Conservation (phyloP, 2,113 vertebrate species). For the Laticauda colubrina region DNA sequence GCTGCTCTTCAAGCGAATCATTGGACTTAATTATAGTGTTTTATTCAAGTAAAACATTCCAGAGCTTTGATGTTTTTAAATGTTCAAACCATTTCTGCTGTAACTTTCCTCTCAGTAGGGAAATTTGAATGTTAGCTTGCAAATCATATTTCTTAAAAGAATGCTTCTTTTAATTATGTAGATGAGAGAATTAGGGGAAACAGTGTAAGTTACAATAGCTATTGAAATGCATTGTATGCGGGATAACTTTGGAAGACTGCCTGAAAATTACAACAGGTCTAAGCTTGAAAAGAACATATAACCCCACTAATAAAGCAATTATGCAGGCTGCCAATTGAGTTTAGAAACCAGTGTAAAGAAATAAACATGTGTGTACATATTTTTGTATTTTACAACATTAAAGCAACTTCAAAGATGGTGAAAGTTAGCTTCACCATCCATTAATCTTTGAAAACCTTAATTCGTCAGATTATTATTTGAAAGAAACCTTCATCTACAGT, state of each 20-base stretch:
- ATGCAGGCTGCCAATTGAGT: neutral
- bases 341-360: neutral
- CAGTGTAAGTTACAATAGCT: neutral
- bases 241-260: neutral
- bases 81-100: neutral
- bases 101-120: neutral
- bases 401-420: neutral
- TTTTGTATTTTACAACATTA: neutral
- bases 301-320: neutral
- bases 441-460: conserved; percentile 2
- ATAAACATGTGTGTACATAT: neutral
- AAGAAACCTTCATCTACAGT: neutral
- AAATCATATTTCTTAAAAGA: neutral
- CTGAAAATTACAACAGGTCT: neutral
- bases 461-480: neutral
- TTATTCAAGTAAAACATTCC: neutral
- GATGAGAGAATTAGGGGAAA: conserved; percentile 2
- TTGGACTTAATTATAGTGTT: neutral
- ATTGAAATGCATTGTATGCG: neutral
- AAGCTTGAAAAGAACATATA: neutral
- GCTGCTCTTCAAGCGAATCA: neutral
- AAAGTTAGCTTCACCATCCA: neutral
- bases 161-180: conserved; percentile 14
- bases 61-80: conserved; percentile 12
- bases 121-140: neutral